Evolutionary conservation across 2,113 vertebrate genomes (phyloP), one percentile per base, ranked within the genome.

Genomic region (Lophochroa leadbeateri): DNA sequence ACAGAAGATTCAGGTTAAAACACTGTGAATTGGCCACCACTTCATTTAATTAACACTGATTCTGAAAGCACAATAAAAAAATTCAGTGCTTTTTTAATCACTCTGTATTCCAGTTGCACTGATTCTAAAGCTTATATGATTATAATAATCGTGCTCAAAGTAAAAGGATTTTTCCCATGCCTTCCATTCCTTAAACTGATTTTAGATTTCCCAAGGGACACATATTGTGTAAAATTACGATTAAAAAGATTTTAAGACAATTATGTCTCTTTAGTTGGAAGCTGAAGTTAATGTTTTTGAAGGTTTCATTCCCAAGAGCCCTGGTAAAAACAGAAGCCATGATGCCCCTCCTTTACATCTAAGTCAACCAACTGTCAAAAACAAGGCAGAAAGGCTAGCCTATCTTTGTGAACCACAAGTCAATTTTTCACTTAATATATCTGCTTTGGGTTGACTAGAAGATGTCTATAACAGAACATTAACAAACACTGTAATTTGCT

Each of bases 351-450:
- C 81, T 93, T 92, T 92, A 95, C 53, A 82, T 84, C 87, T 67
- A 47, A 90, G 83, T 74, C n/a, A 4, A 92, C 77, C 72, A 93
- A 81, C 85, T 94, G 69, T 96, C 93, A 93, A 93, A 96, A 93
- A 68, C 68, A 82, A 97, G 81, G 77, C 89, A 97, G 71, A 94
- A 80, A 96, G 29, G 9, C 67, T 88, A 92, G 85, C 92, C 91
- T 97, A 67, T 97, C 78, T 96, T 93, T 94, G 49, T 84, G 94
- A 97, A 95, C 96, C 98, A 91, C 97, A 96, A 96, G 96, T 98
- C 95, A 91, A 97, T 98, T 97, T 98, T 98, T 97, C 97, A 98
- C 97, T 98, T 98, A 98, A 98, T 98, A 94, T 97, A 97, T 97
- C 88, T 97, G 88, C 94, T 97, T 98, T 95, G 50, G 95, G 84